phyloP scores from a whole-genome alignment of 2,888 invertebrate genomes.

The Noctua comes region DNA sequence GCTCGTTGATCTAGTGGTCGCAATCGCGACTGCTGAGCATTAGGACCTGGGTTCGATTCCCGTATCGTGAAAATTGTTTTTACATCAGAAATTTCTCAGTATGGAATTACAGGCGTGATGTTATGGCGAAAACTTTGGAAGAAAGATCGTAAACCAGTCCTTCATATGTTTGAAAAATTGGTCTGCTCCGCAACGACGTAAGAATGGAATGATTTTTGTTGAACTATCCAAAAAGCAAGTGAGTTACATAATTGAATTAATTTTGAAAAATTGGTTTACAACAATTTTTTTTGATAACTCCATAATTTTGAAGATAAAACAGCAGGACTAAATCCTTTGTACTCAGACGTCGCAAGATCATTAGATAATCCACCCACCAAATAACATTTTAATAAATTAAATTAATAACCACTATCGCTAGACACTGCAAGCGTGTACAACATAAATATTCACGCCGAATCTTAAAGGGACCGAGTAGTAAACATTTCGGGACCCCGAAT shows the following conservation, averaged over 20 bases:
- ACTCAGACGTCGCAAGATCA: not conserved
- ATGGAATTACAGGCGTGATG: too few species aligned
- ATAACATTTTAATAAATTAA: constrained; percentile 41
- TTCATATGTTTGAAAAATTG: not conserved
- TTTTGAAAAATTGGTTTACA: too few species aligned
- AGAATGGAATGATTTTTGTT: too few species aligned
- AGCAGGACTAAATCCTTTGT: too few species aligned
- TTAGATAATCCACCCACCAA: constrained; percentile 1
- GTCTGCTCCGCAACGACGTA: too few species aligned
- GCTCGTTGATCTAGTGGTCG: too few species aligned
- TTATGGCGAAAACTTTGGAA: not conserved
- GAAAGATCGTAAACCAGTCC: not conserved
- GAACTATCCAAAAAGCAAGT: too few species aligned
- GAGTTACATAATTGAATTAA: too few species aligned
- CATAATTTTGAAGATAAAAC: not conserved
- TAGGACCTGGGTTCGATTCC: too few species aligned
- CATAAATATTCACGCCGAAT: constrained; percentile 63
- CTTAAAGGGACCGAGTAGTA: constrained; percentile 51
- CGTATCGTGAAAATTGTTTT: too few species aligned
- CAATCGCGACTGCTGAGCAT: too few species aligned
- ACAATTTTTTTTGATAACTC: not conserved
- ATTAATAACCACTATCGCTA: constrained; percentile 23
- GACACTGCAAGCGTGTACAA: constrained; percentile 12
- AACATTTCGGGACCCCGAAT: constrained; percentile 58
- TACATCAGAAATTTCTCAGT: too few species aligned